Base-by-base conservation (phyloP, 1,140 invertebrate species). In the Euborellia annulipes region DNA sequence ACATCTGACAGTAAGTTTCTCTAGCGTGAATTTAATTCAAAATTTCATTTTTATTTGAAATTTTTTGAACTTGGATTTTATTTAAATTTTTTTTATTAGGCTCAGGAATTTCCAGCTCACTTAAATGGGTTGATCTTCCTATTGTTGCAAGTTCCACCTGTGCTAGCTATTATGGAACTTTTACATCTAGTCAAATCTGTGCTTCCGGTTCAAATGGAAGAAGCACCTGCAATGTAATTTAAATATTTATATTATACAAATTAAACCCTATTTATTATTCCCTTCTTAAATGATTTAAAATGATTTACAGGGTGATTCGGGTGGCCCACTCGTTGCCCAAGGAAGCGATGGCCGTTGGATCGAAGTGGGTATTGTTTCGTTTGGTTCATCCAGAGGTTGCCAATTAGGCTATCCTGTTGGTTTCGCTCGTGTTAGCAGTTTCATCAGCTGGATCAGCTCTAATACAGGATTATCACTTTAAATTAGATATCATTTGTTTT, bases 241-340 rank as follows among this genome's bases (percentile, higher is more conserved):
- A n/a, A n/a, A n/a, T n/a, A n/a, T n/a, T n/a, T n/a, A n/a, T n/a
- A n/a, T n/a, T n/a, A n/a, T n/a, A n/a, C n/a, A n/a, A n/a, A n/a
- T n/a, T n/a, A n/a, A n/a, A n/a, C n/a, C n/a, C n/a, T n/a, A n/a
- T n/a, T n/a, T n/a, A n/a, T n/a, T n/a, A n/a, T n/a, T n/a, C n/a
- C n/a, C n/a, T n/a, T n/a, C n/a, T n/a, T n/a, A n/a, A n/a, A n/a
- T n/a, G n/a, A n/a, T n/a, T n/a, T n/a, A n/a, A n/a, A n/a, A n/a
- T n/a, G n/a, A 2, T 17, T 21, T 47, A 13, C 52, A 63, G 56
- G 60, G 60, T 34, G 61, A 62, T 47, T 57, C 54, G 36, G 61
- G 61, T n/a, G 59, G 61, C 9, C 61, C 61, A 9, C 39, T 62
- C 13, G 47, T 61, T 19, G 34, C 41, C 13, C 14, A 49, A 13